phyloP scores from a whole-genome alignment of 2,797 vertebrate genomes.

The Eulemur rubriventer region DNA sequence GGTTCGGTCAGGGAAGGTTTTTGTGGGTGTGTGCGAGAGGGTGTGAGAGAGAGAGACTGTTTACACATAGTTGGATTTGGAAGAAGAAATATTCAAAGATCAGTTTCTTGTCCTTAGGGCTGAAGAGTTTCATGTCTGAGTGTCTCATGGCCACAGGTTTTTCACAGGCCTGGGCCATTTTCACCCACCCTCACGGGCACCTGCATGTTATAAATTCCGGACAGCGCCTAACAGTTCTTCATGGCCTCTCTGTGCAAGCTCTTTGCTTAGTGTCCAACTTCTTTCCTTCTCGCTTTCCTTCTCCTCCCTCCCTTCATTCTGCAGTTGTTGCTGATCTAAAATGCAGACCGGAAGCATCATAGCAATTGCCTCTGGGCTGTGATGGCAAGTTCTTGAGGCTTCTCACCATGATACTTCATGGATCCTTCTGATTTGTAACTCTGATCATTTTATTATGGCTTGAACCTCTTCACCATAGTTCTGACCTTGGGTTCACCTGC shows the following conservation, averaged over 20 bases:
- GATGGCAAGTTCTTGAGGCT: not conserved
- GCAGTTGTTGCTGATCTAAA: not conserved
- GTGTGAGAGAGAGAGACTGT: not conserved
- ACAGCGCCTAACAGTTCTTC: not conserved
- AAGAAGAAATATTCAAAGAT: not conserved
- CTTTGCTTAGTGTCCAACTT: not conserved
- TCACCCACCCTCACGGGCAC: not conserved
- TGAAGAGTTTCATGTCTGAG: not conserved
- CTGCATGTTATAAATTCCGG: accelerated
- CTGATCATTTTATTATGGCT: not conserved
- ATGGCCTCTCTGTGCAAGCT: not conserved
- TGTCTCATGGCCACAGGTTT: not conserved
- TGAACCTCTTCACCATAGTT: not conserved
- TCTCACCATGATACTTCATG: too few relatives aligned
- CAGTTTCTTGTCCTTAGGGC: not conserved
- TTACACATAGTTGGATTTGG: not conserved
- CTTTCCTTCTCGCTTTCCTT: not conserved
- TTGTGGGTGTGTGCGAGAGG: not conserved
- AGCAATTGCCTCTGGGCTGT: not conserved
- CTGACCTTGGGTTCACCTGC: not conserved
- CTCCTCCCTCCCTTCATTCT: not conserved
- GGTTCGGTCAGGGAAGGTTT: not conserved
- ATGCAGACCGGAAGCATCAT: not conserved
- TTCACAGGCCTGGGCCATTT: accelerated
- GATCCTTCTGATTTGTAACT: not conserved